Evolutionary conservation across 2,797 vertebrate species (phyloP), one percentile per base, ranked within the genome.

Genomic region (Hyperoplus immaculatus): DNA sequence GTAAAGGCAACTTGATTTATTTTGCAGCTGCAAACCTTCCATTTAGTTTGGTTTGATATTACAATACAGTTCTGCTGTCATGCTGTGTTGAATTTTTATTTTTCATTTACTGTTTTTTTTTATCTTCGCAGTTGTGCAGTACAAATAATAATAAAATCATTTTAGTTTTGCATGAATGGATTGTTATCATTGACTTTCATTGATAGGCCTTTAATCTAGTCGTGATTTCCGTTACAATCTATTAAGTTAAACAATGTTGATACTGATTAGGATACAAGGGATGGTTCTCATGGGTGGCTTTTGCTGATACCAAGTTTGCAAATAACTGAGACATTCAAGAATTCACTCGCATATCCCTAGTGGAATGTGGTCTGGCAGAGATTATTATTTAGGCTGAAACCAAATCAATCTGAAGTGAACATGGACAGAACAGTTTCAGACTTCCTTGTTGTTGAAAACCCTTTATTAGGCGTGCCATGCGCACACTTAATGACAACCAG

Each of bases 391-490:
- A 10, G 8, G 11, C 10, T 5, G 54, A 38, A 47, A 43, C 10
- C 12, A 0, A 41, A 53, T 21, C 2, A 38, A 72, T 57, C 7
- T 8, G 13, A 38, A 15, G 5, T 4, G 0, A 7, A 60, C 14
- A 45, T 0, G 1, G 15, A 10, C 8, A 10, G 8, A 29, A 13
- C 53, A 49, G 64, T 13, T 0, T 3, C 0, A 2, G 8, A 0
- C 0, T 21, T 61, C 7, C 2, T 59, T 42, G 29, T 53, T 56
- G 61, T 80, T 45, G 83, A 53, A 72, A 68, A 82, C 86, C 55
- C 60, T 91, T 93, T 93, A 94, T 88, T 93, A 56, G 67, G 61
- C 65, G 46, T 86, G 81, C 74, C 57, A 75, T 84, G 78, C 77
- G 9, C 83, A 73, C 42, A 80, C 62, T 59, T 2, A 42, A 51